These are phyloP conservation scores for Diceros bicornis DNA, from an alignment of 2,797 vertebrate genomes.

Conservation along the genomic window DNA sequence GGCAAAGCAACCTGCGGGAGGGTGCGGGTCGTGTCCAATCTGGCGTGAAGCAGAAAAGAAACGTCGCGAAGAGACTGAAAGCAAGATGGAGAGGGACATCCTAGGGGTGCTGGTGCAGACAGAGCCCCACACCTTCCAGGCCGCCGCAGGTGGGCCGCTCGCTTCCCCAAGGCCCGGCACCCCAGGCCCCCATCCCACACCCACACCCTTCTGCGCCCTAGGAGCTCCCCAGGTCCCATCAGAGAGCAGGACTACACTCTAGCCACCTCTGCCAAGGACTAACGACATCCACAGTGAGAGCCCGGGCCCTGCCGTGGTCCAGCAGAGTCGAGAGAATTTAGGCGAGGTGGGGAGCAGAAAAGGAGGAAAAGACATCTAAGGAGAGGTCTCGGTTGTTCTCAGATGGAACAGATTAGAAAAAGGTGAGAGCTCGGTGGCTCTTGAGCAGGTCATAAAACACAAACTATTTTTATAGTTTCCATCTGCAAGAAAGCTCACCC, in stretches of 20 bases:
- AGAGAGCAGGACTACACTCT: not conserved
- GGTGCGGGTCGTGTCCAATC: conserved; percentile 20
- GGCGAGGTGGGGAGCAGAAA: not conserved
- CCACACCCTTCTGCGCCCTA: conserved; percentile 65
- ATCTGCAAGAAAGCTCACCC: conserved; percentile 22
- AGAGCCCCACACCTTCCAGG: not conserved
- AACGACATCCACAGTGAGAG: not conserved
- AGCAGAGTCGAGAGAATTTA: not conserved
- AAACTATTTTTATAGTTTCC: conserved; percentile 47
- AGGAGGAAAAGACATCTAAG: not conserved
- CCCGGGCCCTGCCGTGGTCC: not conserved
- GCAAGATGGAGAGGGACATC: not conserved
- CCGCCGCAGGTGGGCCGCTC: not conserved
- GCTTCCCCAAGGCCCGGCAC: not conserved
- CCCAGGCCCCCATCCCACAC: no score
- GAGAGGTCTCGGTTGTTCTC: not conserved
- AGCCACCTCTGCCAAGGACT: not conserved
- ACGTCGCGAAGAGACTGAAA: not conserved
- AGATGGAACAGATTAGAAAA: not conserved
- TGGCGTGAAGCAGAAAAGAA: conserved; percentile 56
- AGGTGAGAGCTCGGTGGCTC: not conserved
- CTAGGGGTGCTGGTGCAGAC: not conserved
- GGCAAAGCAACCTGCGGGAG: conserved; percentile 67
- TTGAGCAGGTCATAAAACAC: conserved; percentile 37
- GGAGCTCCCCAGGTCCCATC: not conserved